Evolutionary conservation across 1,140 invertebrate genomes (phyloP).

Genomic region (Liolophura sinensis): DNA sequence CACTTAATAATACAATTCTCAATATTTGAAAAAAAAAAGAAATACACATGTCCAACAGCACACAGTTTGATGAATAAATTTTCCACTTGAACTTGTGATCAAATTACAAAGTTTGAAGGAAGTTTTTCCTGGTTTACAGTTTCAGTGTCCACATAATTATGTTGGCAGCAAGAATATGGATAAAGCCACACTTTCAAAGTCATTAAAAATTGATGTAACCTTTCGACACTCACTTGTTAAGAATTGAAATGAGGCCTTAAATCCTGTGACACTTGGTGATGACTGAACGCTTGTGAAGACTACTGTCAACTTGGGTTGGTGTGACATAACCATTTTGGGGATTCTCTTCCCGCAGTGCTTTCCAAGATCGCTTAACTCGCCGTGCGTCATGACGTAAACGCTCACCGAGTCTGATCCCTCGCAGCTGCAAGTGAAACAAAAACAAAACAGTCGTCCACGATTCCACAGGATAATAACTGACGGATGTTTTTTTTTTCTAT

Average conservation of each 20-base stretch:
- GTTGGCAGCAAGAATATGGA: no score
- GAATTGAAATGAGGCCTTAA: slow-evolving; percentile 84
- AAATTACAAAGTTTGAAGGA: no score
- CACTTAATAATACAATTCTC: no score
- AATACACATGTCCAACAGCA: no score
- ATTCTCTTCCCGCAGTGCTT: slow-evolving; percentile 78
- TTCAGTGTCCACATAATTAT: no score
- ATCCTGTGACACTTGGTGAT: slow-evolving; percentile 76
- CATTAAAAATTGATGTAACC: no score
- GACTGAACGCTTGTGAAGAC: slow-evolving; percentile 76
- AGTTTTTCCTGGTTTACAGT: no score
- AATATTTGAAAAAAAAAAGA: no score
- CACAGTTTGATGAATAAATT: no score
- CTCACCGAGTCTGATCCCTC: slow-evolving; percentile 75
- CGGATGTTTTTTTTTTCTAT: no score
- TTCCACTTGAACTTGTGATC: no score
- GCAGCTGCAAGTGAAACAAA: slow-evolving; percentile 68
- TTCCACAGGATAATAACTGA: slow-evolving; percentile 67
- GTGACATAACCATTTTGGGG: slow-evolving; percentile 87
- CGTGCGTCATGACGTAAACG: slow-evolving; percentile 78
- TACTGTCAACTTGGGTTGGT: slow-evolving; percentile 77
- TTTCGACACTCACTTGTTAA: slow-evolving; percentile 63
- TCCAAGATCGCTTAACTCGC: slow-evolving; percentile 78
- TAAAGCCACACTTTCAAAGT: no score
- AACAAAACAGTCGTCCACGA: slow-evolving; percentile 50